Conservation (phyloP, 2,888 invertebrate species). For the Drosophila demipolita region DNA sequence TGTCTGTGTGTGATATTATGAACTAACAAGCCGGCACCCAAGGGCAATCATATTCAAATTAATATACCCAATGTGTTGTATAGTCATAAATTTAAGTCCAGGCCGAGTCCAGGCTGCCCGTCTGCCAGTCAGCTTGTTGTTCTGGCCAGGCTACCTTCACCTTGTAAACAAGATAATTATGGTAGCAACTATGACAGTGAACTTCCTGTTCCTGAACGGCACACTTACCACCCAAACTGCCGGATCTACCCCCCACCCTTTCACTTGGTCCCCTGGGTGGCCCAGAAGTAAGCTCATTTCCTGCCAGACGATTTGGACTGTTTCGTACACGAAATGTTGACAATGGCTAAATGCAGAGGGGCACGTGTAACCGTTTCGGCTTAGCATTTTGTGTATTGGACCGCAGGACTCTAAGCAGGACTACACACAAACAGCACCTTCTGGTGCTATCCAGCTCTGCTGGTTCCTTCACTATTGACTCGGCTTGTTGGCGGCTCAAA, state of each 20-base stretch:
- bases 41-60: slow-evolving; percentile 81
- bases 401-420: slow-evolving; percentile 23
- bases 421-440: slow-evolving; percentile 38
- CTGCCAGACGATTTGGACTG: slow-evolving; percentile 74
- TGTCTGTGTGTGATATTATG: slow-evolving; percentile 66
- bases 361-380: slow-evolving; percentile 32
- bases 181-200: slow-evolving; percentile 80
- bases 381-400: slow-evolving; percentile 44
- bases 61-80: slow-evolving; percentile 81
- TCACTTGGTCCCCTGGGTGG: slow-evolving; percentile 27
- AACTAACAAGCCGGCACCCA: slow-evolving; percentile 67
- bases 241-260: not conserved
- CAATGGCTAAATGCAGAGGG: slow-evolving; percentile 43
- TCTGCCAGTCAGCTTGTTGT: not conserved
- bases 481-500: slow-evolving; percentile 65
- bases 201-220: slow-evolving; percentile 70
- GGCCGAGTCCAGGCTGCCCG: slow-evolving; percentile 9
- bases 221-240: not conserved
- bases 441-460: slow-evolving; percentile 51
- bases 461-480: slow-evolving; percentile 59
- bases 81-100: slow-evolving; percentile 72
- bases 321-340: slow-evolving; percentile 73
- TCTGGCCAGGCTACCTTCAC: slow-evolving; percentile 70
- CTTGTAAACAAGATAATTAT: slow-evolving; percentile 82
- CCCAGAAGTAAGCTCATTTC: slow-evolving; percentile 75